phyloP scores from a whole-genome alignment of 1,140 invertebrate species.

The Panagrolaimus sp. region DNA sequence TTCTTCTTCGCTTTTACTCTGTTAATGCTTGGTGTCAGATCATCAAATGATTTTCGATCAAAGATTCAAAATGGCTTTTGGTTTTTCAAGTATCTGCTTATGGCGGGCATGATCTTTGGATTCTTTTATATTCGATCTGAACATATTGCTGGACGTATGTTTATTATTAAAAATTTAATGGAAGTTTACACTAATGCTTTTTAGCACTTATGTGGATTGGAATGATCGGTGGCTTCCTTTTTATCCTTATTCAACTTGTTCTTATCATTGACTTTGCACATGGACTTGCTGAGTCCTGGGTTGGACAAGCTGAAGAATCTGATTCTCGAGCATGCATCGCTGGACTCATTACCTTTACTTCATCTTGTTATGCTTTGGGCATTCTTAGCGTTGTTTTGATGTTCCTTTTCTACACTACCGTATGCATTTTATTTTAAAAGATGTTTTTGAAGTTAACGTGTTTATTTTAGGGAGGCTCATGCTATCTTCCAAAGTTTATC shows the following conservation, averaged over 20 bases:
- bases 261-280: conserved; percentile 97
- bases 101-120: conserved; percentile 85
- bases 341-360: conserved; percentile 80
- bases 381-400: conserved; percentile 78
- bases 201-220: conserved; percentile 96
- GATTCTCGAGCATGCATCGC: conserved; percentile 77
- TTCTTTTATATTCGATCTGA: conserved; percentile 92
- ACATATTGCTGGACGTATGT: conserved; percentile 65
- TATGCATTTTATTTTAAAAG: conserved; percentile 61
- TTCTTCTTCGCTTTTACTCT: conserved; percentile 89
- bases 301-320: conserved; percentile 77
- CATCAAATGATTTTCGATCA: conserved; percentile 81
- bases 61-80: conserved; percentile 99
- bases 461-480: conserved; percentile 70
- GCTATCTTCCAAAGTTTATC: conserved; percentile 89
- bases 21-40: conserved; percentile 87
- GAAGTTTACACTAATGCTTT: conserved; percentile 39
- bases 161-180: conserved; percentile 21
- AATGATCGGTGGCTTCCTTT: conserved; percentile 88
- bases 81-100: conserved; percentile 92
- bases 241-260: conserved; percentile 92
- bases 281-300: conserved; percentile 88
- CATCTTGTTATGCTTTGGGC: conserved; percentile 74
- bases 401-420: conserved; percentile 82
- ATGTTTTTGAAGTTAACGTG: not conserved